Evolutionary conservation across 1,140 invertebrate species (phyloP), one percentile per base, ranked within the genome.

Genomic region (Rhopalosiphum maidis): DNA sequence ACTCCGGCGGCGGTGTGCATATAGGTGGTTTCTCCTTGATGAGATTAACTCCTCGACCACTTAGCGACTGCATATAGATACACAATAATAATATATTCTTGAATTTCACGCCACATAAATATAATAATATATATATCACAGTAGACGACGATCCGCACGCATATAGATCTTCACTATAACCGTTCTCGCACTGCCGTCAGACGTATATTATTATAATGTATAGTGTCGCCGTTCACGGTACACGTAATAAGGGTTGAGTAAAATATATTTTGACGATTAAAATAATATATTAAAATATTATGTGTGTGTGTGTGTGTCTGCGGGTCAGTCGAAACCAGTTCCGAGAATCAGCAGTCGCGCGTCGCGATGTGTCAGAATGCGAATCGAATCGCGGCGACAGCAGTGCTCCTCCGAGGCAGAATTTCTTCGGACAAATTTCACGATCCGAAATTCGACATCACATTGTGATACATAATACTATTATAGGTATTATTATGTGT

Each of bases 381-480:
- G 46, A 89, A 54, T 54, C n/a, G 87, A 88, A 51, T 35, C 48
- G 48, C 41, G 41, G 41, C 41, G 3, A 46, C 7, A 15, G 41
- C 22, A 11, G 41, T 41, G 37, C 2, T 86, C 60, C 15, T 87
- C 46, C 2, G 8, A 87, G 35, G 35, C 87, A 30, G n/a, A 37
- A 89, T 46, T 87, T 87, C 85, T 46, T 48, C 15, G 4, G 43
- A 48, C 85, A 25, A 87, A 87, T 89, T 89, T 89, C 48, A 89
- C 48, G 48, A 54, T 54, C 18, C 48, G 48, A 88, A 48, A 51
- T 85, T 85, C 23, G 15, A 77, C 60, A n/a, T 77, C 60, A 18
- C 30, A n/a, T 77, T 21, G 18, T 35, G n/a, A 77, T n/a, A 77
- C 30, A n/a, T 41, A 41, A 37, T 83, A 83, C 2, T 83, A 82